phyloP scores from a whole-genome alignment of 35 echinoderm and acorn worm genomes.

The Apostichopus californicus region DNA sequence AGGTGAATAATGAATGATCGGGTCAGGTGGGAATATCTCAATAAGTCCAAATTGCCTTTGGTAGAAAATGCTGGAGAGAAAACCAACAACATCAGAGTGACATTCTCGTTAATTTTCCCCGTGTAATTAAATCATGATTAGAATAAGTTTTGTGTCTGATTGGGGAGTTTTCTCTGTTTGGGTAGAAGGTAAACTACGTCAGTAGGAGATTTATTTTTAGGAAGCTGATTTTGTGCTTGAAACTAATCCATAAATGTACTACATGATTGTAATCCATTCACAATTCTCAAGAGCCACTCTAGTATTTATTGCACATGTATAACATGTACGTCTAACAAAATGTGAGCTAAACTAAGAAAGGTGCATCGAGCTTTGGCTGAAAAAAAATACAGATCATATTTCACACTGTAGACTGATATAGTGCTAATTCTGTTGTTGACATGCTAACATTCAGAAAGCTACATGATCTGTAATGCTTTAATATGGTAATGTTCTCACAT shows the following conservation, averaged over 20 bases:
- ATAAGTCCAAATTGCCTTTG: conserved; percentile 7
- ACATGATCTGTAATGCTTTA: no score
- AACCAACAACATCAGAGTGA: conserved; percentile 12
- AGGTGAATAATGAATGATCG: conserved; percentile 27
- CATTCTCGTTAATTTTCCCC: conserved; percentile 2
- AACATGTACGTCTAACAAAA: no score
- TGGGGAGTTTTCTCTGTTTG: not conserved
- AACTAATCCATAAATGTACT: not conserved
- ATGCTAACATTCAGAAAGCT: no score
- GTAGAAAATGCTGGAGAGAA: not conserved
- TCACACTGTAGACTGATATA: no score
- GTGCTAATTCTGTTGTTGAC: no score
- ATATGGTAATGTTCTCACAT: no score
- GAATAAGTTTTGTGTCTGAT: not conserved
- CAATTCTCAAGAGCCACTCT: not conserved
- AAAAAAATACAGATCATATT: no score
- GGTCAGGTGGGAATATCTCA: conserved; percentile 2
- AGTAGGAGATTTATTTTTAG: not conserved
- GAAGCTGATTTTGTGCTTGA: not conserved
- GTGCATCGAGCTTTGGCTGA: no score
- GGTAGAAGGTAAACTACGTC: not conserved
- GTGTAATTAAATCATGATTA: conserved; percentile 16
- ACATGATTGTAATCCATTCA: not conserved
- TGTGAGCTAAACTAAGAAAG: no score
- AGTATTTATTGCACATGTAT: no score